Conservation (phyloP, 2,888 invertebrate genomes). For the Tortricodes alternella region DNA sequence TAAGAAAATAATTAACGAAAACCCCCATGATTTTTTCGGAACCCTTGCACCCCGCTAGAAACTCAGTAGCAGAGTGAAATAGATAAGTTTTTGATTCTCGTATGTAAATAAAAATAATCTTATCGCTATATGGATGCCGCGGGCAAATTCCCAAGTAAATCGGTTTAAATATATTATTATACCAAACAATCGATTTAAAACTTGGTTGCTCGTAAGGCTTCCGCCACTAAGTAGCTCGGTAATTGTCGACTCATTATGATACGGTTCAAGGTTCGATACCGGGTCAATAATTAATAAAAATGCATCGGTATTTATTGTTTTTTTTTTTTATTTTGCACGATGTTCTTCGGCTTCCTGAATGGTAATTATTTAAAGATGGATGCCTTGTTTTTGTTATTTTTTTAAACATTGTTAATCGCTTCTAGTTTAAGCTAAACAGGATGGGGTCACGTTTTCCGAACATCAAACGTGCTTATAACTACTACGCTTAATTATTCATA, state of each 20-base stretch:
- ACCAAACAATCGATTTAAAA: conserved; percentile 5
- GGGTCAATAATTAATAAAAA: conserved; percentile 24
- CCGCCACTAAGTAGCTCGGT: conserved; percentile 3
- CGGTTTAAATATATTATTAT: background rate
- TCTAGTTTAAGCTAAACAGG: too few species aligned
- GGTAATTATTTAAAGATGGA: conserved; percentile 17
- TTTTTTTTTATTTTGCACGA: conserved; percentile 26
- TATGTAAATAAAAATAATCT: too few species aligned
- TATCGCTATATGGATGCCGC: too few species aligned
- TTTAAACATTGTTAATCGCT: conserved; percentile 6
- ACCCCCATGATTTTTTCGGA: too few species aligned
- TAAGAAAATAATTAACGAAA: too few species aligned
- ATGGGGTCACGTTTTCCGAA: conserved; percentile 11
- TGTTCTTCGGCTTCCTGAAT: conserved; percentile 17
- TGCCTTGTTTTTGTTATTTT: conserved; percentile 6
- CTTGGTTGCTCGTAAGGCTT: conserved; percentile 12
- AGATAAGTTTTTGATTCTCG: too few species aligned
- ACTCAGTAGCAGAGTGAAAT: too few species aligned
- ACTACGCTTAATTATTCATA: too few species aligned
- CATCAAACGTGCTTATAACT: background rate
- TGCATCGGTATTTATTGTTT: conserved; percentile 16
- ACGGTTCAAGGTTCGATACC: conserved; percentile 16
- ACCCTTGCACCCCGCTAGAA: too few species aligned
- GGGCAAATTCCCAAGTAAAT: conserved; percentile 9
- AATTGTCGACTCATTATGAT: background rate